A percentile compares a stretch with the other conserved stretches of the same genome.
These are phyloP conservation scores for Alexandromys fortis DNA, from an alignment of 2,113 vertebrate species.

Conservation along the genomic window DNA sequence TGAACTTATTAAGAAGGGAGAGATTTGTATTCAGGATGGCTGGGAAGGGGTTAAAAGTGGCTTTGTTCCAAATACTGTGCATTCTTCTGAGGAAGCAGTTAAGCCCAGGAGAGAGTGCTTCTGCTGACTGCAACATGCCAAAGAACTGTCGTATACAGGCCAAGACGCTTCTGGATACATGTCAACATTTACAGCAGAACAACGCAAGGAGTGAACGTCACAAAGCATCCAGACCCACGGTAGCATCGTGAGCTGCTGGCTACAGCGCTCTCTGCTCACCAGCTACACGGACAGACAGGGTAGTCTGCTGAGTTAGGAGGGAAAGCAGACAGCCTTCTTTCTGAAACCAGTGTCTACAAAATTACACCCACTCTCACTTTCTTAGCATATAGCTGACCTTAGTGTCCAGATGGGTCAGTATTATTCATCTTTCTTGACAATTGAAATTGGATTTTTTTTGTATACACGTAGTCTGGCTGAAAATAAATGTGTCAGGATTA, in stretches of 20 bases:
- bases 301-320: constrained; percentile 41
- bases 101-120: constrained; percentile 86
- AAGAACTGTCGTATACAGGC: constrained; percentile 69
- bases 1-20: constrained; percentile 89
- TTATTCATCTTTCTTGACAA: constrained; percentile 52
- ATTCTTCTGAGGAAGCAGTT: constrained; percentile 90
- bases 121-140: constrained; percentile 84
- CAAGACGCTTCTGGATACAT: constrained; percentile 64
- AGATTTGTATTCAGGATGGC: constrained; percentile 89
- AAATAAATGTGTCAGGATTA: constrained; percentile 53
- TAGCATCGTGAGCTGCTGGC: constrained; percentile 56
- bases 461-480: not conserved
- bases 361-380: constrained; percentile 35
- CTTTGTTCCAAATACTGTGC: constrained; percentile 89
- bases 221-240: constrained; percentile 64
- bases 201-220: constrained; percentile 66
- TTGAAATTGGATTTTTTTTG: constrained; percentile 14
- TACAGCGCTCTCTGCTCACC: not conserved
- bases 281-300: not conserved
- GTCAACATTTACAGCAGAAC: constrained; percentile 67
- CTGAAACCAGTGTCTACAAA: constrained; percentile 1
- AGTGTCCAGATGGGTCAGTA: not conserved
- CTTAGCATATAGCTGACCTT: not conserved
- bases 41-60: constrained; percentile 92
- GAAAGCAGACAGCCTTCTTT: constrained; percentile 22